Base-by-base conservation (phyloP, 2,797 vertebrate genomes). In the Alcedo quadribrachys region DNA sequence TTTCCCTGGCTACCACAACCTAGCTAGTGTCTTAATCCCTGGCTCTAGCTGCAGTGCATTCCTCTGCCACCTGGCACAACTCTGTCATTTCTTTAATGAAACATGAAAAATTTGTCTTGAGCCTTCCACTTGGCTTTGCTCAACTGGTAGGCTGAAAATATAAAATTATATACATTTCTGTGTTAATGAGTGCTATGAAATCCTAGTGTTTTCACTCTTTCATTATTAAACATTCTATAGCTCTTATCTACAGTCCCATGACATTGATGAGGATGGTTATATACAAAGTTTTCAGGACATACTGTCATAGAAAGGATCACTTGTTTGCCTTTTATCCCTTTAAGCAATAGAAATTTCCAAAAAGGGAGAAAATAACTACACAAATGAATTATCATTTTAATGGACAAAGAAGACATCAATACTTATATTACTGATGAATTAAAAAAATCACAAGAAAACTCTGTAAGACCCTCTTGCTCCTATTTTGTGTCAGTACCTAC, bases 1-100 rank as follows among this genome's bases (percentile, higher is more conserved):
- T 96, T 95, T 90, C 95, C 94, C 82, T 95, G 95, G 73, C 95
- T 90, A 96, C 95, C 81, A 88, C 67, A 85, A 14, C 46, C 69
- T 40, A n/a, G 50, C 40, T 91, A 42, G 22, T 63, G 48, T 27
- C 50, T 33, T 67, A 73, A 92, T 81, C 43, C 55, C 70, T 50
- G 48, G 51, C 80, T 87, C 45, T 87, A 89, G 83, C 83, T 85
- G 68, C 79, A 81, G 46, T 71, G 94, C 78, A 33, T 81, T 78
- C 50, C 89, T 70, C 71, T 87, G 50, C 54, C 69, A 87, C 77
- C 89, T 67, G 85, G 88, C 71, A 89, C 66, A 91, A 53, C 55
- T 66, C 74, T 69, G 46, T 15, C 65, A 50, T 24, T 55, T 32
- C 45, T 74, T 57, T n/a, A 73, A 63, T 46, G 63, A 30, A 58